phyloP scores from a whole-genome alignment of 2,888 invertebrate species.

The Harpalus rubripes region DNA sequence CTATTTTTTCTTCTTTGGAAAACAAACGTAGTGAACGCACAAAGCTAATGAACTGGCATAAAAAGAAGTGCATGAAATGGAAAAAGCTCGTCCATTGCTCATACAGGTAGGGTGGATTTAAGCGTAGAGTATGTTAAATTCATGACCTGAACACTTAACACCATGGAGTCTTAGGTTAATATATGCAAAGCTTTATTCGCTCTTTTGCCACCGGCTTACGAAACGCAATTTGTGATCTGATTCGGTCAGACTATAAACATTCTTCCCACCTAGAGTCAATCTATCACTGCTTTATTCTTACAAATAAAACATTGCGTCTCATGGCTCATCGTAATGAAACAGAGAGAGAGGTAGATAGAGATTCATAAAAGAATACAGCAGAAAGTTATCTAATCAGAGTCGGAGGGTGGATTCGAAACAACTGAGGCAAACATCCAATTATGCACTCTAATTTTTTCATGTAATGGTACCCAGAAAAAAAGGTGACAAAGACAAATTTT shows the following conservation, averaged over 20 bases:
- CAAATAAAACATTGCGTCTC: not conserved
- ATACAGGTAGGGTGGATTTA: conserved; percentile 53
- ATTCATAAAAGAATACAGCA: too few relatives aligned
- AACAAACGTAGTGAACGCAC: not conserved
- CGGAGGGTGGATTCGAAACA: too few relatives aligned
- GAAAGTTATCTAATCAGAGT: too few relatives aligned
- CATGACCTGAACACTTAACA: conserved; percentile 60
- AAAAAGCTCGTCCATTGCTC: conserved; percentile 19
- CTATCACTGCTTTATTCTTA: conserved; percentile 8
- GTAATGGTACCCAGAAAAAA: too few relatives aligned
- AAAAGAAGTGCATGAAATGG: not conserved
- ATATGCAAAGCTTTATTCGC: conserved; percentile 65
- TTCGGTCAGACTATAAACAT: conserved; percentile 53
- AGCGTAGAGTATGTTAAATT: conserved; percentile 60
- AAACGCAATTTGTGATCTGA: conserved; percentile 56
- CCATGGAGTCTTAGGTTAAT: conserved; percentile 52
- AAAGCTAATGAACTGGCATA: conserved; percentile 2
- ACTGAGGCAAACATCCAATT: too few relatives aligned
- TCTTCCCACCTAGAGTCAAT: conserved; percentile 45
- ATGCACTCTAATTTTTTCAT: too few relatives aligned
- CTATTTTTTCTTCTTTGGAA: not conserved
- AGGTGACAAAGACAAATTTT: too few relatives aligned
- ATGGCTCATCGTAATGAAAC: too few relatives aligned
- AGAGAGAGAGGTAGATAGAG: too few relatives aligned
- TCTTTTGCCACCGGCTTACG: conserved; percentile 56